Base-by-base conservation (phyloP, 2,797 vertebrate species). In the Microctenopoma stevenorrisi region DNA sequence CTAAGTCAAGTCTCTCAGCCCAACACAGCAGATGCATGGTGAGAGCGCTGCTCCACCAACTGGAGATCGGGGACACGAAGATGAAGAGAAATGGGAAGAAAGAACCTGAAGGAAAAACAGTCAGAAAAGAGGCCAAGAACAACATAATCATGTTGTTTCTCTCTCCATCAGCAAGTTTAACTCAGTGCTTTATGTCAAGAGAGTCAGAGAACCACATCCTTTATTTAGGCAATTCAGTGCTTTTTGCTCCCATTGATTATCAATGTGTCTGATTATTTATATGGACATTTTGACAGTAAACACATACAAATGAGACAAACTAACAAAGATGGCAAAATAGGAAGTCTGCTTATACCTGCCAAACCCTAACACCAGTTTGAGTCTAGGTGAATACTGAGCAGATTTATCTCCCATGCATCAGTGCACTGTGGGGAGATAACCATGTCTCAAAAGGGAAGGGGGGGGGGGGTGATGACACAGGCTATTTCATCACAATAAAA, bases 121-220 rank as follows among this genome's bases (percentile, higher is more conserved):
- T 54, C 59, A 43, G 42, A 4, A 43, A 69, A 38, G 50, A 68
- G 72, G 89, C 92, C 90, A 91, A 92, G 63, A 83, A 74, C 81
- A 89, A 91, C 88, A 92, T 30, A 78, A 87, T 79, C 71, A 51
- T 64, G 69, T 81, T 25, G 74, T 73, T 88, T 86, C 81, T 88
- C 70, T 82, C 86, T 82, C 84, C 89, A 88, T 92, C 90, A 88
- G 89, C 89, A 86, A 89, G 76, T 91, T 91, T 82, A 80, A 86
- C 84, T 85, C 86, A 62, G 82, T 51, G 72, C 74, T 69, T 77
- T 79, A 80, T 65, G 82, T 85, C 74, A 67, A 78, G 54, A 46
- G 51, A 76, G 68, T 64, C 35, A 59, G 64, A 84, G 68, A 22
- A 78, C 74, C 54, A 80, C 53, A 81, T 82, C 64, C 67, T 78